Evolutionary conservation across 1,140 invertebrate genomes (phyloP).

Genomic region (Drosophila arizonae): DNA sequence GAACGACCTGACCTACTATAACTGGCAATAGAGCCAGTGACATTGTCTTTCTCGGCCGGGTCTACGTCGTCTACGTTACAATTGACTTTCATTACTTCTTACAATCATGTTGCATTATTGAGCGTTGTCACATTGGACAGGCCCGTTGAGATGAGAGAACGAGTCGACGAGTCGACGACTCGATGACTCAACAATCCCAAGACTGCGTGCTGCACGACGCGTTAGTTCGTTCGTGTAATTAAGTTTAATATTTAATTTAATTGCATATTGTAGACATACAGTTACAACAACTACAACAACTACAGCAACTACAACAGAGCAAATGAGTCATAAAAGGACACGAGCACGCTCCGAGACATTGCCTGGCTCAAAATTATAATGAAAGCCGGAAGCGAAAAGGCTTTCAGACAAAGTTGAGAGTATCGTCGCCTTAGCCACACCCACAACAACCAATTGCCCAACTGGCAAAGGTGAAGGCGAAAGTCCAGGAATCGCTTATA

Average conservation of each 20-base stretch:
- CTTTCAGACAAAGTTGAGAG: constrained; percentile 23
- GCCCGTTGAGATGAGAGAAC: constrained; percentile 45
- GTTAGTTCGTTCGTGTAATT: constrained; percentile 76
- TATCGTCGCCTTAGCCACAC: constrained; percentile 26
- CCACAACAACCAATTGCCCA: constrained; percentile 1
- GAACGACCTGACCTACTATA: constrained; percentile 25
- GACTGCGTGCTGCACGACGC: constrained; percentile 53
- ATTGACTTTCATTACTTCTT: constrained; percentile 80
- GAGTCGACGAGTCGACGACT: not conserved
- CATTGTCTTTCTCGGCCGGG: constrained; percentile 6
- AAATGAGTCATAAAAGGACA: constrained; percentile 68
- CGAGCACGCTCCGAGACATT: constrained; percentile 64
- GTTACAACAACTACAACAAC: constrained; percentile 16
- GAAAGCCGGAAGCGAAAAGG: constrained; percentile 52
- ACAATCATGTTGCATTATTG: constrained; percentile 80
- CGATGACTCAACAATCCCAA: constrained; percentile 14
- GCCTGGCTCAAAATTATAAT: constrained; percentile 68
- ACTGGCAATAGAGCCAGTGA: constrained; percentile 28
- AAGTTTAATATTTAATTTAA: constrained; percentile 82
- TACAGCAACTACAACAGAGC: constrained; percentile 6
- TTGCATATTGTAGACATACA: constrained; percentile 70
- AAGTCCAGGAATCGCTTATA: constrained; percentile 15
- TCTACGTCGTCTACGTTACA: constrained; percentile 52
- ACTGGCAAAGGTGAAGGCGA: constrained; percentile 51
- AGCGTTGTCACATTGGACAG: constrained; percentile 75